phyloP scores from a whole-genome alignment of 2,797 vertebrate species.

The Sebastes kiyomatsui region DNA sequence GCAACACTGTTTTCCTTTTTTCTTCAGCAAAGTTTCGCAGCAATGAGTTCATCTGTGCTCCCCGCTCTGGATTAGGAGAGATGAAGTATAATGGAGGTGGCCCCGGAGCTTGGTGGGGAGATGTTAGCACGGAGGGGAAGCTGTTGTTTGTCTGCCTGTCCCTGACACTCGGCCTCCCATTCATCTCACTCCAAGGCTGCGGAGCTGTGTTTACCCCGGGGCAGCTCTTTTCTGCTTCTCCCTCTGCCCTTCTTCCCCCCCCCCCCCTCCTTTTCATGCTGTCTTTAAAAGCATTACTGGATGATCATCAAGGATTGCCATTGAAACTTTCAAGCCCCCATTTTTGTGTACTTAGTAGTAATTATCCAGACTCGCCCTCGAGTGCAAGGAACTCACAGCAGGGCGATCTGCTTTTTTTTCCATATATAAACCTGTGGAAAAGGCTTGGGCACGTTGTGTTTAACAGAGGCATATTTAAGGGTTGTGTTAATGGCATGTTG shows the following conservation, averaged over 20 bases:
- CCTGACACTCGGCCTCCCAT: constrained; percentile 77
- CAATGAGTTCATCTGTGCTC: constrained; percentile 80
- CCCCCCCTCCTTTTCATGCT: constrained; percentile 56
- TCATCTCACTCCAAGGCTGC: constrained; percentile 69
- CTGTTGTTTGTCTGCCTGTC: constrained; percentile 75
- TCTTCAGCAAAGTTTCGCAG: constrained; percentile 66
- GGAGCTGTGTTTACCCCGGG: constrained; percentile 66
- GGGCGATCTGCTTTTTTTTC: not conserved
- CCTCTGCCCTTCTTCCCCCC: constrained; percentile 45
- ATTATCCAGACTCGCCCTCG: constrained; percentile 66
- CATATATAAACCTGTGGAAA: constrained; percentile 38
- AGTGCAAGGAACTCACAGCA: constrained; percentile 45
- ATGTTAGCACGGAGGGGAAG: constrained; percentile 72
- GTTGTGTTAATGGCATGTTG: constrained; percentile 27
- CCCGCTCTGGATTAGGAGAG: constrained; percentile 74
- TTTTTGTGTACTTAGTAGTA: constrained; percentile 75
- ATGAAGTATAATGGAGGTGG: constrained; percentile 78
- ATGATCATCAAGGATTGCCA: constrained; percentile 77
- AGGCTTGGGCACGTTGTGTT: constrained; percentile 19
- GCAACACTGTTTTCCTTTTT: constrained; percentile 56
- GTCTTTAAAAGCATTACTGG: constrained; percentile 81
- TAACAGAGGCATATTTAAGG: constrained; percentile 13
- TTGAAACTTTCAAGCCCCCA: constrained; percentile 68
- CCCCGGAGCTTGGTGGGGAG: constrained; percentile 75
- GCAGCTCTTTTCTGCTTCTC: constrained; percentile 69